Base-by-base conservation (phyloP, 2,888 invertebrate species). In the Myathropa florea region DNA sequence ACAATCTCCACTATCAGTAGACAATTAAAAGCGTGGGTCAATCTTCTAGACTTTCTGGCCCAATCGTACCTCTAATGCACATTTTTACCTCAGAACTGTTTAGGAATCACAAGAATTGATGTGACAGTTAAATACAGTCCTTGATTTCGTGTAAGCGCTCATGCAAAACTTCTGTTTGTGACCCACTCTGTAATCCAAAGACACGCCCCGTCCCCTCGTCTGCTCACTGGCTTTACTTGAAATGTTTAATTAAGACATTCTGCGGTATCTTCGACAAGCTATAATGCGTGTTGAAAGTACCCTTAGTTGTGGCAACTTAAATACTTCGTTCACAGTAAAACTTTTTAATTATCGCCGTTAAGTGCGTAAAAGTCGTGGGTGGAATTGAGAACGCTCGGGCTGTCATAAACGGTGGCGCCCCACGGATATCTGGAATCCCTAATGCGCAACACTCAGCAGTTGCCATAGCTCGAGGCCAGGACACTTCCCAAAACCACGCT, bases 271-370 rank as follows among this genome's bases (percentile, higher is more conserved):
- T 46, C 46, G 46, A 46, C 18, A 18, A 46, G 18, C 46, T 18
- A 46, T 7, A 46, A 46, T 46, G 46, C 18, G 46, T 6, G 7
- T 7, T 7, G 18, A 18, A 46, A 46, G 18, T 18, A 46, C 46
- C 46, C 46, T 18, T 18, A 46, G 46, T 18, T 46, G 46, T n/a
- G 46, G 46, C 18, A 46, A 46, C 46, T 46, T 33, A 33, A 30
- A 63, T 59, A 53, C 76, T 70, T 10, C 59, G 2, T 18, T 21
- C 46, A 26, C 14, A 28, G 61, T 81, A 64, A 82, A 85, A 82
- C 63, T 85, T 82, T 85, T 82, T 85, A 85, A 82, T 85, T 85
- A 82, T 82, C 71, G 59, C 9, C 85, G 30, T 82, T 77, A 82
- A 73, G 63, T 36, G 46, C 23, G 63, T 76, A 70, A 76, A 82